These are phyloP conservation scores for Drosophila incognita DNA, from an alignment of 2,888 invertebrate species.

Conservation along the genomic window DNA sequence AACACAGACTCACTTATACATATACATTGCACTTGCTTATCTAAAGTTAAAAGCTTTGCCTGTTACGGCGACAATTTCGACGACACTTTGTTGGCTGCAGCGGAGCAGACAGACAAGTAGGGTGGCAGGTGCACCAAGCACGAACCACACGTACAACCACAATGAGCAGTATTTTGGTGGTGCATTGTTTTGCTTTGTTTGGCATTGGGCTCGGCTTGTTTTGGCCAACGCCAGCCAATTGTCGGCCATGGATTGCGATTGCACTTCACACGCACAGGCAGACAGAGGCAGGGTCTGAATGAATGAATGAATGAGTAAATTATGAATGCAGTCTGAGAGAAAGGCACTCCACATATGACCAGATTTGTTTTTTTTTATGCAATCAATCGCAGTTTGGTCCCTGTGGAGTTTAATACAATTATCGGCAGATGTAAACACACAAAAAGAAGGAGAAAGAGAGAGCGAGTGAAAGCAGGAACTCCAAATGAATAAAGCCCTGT, in stretches of 20 bases:
- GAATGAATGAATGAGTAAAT: conserved; percentile 14
- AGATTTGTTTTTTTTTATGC: not conserved
- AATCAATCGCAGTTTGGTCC: not conserved
- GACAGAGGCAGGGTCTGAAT: not conserved
- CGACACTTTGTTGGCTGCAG: conserved; percentile 13
- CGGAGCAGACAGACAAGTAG: not conserved
- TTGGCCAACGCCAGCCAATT: conserved; percentile 59
- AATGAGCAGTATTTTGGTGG: conserved; percentile 46
- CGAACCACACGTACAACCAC: conserved; percentile 40
- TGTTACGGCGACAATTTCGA: conserved; percentile 13
- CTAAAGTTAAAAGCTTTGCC: conserved; percentile 6
- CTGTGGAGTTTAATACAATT: conserved; percentile 40
- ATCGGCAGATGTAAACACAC: conserved; percentile 17
- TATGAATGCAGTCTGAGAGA: conserved; percentile 29
- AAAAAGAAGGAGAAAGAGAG: not conserved
- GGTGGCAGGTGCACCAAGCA: conserved; percentile 2
- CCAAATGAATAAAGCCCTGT: conserved; percentile 36
- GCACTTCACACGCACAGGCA: conserved; percentile 25
- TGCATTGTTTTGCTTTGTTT: conserved; percentile 29
- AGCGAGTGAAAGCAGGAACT: conserved; percentile 11
- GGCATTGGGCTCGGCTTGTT: conserved; percentile 25
- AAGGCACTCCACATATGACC: conserved; percentile 29
- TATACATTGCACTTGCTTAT: not conserved
- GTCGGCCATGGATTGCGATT: conserved; percentile 39
- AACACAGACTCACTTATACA: not conserved